phyloP scores from a whole-genome alignment of 1,140 invertebrate species.

The Planococcus citri region DNA sequence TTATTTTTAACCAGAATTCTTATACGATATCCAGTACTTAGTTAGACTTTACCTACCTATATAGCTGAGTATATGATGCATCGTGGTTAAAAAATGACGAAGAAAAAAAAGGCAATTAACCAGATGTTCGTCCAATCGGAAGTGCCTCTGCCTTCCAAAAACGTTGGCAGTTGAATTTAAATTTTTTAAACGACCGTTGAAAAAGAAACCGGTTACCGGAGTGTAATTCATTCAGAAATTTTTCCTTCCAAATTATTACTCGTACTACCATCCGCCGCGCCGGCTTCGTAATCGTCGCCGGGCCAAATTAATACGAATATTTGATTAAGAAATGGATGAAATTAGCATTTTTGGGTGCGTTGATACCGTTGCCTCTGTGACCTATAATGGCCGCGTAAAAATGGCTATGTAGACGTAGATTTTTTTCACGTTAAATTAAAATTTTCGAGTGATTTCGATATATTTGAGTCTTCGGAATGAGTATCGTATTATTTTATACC shows the following conservation, averaged over 20 bases:
- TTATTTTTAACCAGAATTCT: no score
- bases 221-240: neutral
- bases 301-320: neutral
- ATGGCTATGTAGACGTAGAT: no score
- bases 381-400: neutral
- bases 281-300: no score
- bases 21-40: no score
- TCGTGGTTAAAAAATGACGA: no score
- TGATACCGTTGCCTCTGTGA: neutral
- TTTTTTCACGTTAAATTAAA: no score
- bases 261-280: no score
- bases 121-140: neutral
- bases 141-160: neutral
- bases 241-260: neutral
- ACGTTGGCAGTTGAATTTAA: neutral
- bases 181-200: neutral
- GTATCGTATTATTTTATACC: no score
- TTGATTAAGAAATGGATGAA: neutral
- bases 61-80: no score
- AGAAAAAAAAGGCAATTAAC: conserved; percentile 1
- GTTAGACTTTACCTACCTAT: no score
- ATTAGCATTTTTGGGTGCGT: neutral
- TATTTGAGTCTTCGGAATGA: no score
- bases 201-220: neutral
- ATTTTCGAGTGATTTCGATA: no score